Base-by-base conservation (phyloP, 2,888 invertebrate genomes). In the Bombyx huttoni region DNA sequence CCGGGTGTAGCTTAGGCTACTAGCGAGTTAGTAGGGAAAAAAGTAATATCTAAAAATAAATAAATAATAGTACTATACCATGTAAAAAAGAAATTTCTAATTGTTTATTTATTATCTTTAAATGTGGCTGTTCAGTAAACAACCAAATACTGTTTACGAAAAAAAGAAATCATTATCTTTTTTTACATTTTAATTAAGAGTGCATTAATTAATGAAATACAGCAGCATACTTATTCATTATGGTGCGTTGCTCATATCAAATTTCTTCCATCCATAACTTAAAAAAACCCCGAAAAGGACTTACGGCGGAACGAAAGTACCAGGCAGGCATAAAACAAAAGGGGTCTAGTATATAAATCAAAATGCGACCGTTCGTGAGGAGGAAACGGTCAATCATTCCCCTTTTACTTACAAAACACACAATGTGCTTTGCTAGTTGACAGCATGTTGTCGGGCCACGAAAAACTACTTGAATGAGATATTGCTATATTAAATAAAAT, bases 311-410 rank as follows among this genome's bases (percentile, higher is more conserved):
- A 62, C 57, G 60, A 64, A 62, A 58, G 64, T 59, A 75, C 70
- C 70, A 72, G 73, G 68, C 62, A 56, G 52, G 58, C 70, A 81
- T 78, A 74, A 80, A 78, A 79, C 71, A 69, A 73, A 53, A 55
- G 59, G 58, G 60, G 52, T 52, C 49, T n/a, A 59, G 54, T 65
- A 68, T 63, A 76, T 81, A 75, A 79, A 80, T 81, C 78, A 81
- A 75, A 78, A 73, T 60, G 72, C 69, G 75, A 73, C 75, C 73
- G 76, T 74, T 77, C 65, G 69, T 70, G 72, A 73, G 66, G 70
- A 84, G 85, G 85, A 84, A 85, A 66, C 81, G 78, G 82, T 86
- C 82, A 79, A 85, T 86, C 85, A 86, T 80, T 73, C 76, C 77
- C 77, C 78, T 78, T 78, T 75, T 70, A 69, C 70, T 68, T 58